Base-by-base conservation (phyloP, 1,140 invertebrate species). In the Cydia splendana region DNA sequence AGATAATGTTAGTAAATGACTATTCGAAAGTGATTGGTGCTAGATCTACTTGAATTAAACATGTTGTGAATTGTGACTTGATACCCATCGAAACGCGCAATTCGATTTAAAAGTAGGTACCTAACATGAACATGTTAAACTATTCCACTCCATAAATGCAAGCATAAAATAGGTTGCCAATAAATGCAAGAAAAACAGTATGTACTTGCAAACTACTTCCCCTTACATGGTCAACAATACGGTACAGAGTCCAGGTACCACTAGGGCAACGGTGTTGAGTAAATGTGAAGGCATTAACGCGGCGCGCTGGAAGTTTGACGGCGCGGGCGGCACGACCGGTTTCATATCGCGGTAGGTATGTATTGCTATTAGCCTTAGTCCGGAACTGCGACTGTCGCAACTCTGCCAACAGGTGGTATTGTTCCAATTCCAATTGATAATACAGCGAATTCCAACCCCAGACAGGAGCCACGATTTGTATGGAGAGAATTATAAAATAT, bases 241-340 rank as follows among this genome's bases (percentile, higher is more conserved):
- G 34, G 67, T 71, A 71, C 15, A 71, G 67, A 71, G 67, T 83
- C 76, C 83, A 82, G 80, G 84, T 88, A 88, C 86, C 84, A 91
- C 86, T 90, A 87, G 83, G 82, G 82, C 89, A 91, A 91, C 85
- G 86, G 87, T 88, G 82, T 82, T 79, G 82, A 79, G 81, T 82
- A 84, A 84, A 83, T 82, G 83, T 82, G 76, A 34, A 80, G 80
- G 79, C 80, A 79, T 80, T 77, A 67, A 45, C 75, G 76, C 13
- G 28, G 75, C 69, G 38, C 75, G 57, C 79, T 62, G 15, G 57
- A 62, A 62, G 57, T 24, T n/a, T 12, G 65, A 78, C 12, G 78
- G 84, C 80, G 71, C 79, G 75, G 69, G 79, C 48, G 74, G 80
- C 83, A 9, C 77, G 80, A 84, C 83, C 83, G 78, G 83, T 84